Evolutionary conservation across 2,113 vertebrate genomes (phyloP), one percentile per base, ranked within the genome.

Genomic region (Orcinus orca): DNA sequence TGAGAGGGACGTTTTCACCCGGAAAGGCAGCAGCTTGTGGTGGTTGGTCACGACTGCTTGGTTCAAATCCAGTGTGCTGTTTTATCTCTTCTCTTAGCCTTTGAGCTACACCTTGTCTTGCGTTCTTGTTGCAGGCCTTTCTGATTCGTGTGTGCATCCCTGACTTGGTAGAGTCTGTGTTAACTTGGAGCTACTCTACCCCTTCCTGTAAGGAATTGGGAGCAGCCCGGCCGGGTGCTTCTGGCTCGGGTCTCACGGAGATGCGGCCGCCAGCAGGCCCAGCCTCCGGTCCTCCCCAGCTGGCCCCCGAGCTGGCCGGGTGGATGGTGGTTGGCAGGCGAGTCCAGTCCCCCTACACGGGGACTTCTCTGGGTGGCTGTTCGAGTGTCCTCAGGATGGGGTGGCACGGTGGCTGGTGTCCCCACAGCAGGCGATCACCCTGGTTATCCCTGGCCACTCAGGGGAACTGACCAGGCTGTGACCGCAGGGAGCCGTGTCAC

Each of bases 321-420:
- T 18, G n/a, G 73, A 2, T 12, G 44, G 33, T 62, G 41, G 3
- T 65, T 21, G 74, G 74, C 15, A 0, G 21, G 23, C 11, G 3
- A 65, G 71, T 58, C 71, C 38, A 36, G n/a, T n/a, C 33, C 21
- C 33, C 62, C 33, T 8, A n/a, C 1, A 0, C 8, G 1, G n/a
- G 71, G 41, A 50, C 44, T 8, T 36, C 87, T 47, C 38, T 2
- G 2, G 33, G 36, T 8, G 38, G 73, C 33, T 74, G 20, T 17
- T 23, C 0, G 23, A n/a, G 18, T 1, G 0, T 55, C n/a, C n/a
- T 38, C 18, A 20, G 50, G 21, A 55, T 2, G 11, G 29, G 4
- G 60, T 29, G 20, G 38, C 8, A 3, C 65, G 25, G 47, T 33
- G 47, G 62, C 76, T 55, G 47, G 47, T 68, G 26, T 31, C 18